Conservation (phyloP, 2,888 invertebrate species). For the Drosophila macrothrix region DNA sequence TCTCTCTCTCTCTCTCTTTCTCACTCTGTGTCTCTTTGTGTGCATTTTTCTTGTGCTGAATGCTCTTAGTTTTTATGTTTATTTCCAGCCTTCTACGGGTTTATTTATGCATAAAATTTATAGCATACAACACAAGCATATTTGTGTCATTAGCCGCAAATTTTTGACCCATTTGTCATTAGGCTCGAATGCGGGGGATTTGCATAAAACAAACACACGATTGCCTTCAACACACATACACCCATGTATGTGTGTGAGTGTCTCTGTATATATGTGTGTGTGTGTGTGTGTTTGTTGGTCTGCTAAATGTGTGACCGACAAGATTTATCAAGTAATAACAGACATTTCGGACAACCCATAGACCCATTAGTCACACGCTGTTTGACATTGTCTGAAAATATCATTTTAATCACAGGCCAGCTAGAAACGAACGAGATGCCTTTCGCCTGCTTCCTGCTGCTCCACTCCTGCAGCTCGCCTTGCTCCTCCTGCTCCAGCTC, state of each 20-base stretch:
- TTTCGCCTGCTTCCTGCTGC: background rate
- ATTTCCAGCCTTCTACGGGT: conserved; percentile 35
- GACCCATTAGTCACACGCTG: conserved; percentile 81
- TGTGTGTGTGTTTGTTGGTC: conserved; percentile 23
- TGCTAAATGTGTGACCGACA: conserved; percentile 77
- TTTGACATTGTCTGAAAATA: conserved; percentile 81
- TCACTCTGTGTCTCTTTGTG: background rate
- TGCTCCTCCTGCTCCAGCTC: background rate
- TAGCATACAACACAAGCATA: conserved; percentile 72
- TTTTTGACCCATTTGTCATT: conserved; percentile 80
- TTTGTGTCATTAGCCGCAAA: conserved; percentile 80
- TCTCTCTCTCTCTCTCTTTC: background rate
- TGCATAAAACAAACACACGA: conserved; percentile 74
- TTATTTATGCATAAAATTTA: conserved; percentile 78
- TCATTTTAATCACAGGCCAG: conserved; percentile 75
- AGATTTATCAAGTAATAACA: conserved; percentile 81
- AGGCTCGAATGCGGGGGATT: conserved; percentile 72
- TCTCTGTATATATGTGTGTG: background rate
- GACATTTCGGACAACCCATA: conserved; percentile 81
- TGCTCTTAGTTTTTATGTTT: conserved; percentile 10
- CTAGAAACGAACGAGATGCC: conserved; percentile 22
- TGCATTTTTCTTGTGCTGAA: background rate
- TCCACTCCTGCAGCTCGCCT: background rate
- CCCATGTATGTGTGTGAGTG: background rate
- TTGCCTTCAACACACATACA: conserved; percentile 32